Base-by-base conservation (phyloP, 2,113 vertebrate genomes). In the Kryptolebias marmoratus region DNA sequence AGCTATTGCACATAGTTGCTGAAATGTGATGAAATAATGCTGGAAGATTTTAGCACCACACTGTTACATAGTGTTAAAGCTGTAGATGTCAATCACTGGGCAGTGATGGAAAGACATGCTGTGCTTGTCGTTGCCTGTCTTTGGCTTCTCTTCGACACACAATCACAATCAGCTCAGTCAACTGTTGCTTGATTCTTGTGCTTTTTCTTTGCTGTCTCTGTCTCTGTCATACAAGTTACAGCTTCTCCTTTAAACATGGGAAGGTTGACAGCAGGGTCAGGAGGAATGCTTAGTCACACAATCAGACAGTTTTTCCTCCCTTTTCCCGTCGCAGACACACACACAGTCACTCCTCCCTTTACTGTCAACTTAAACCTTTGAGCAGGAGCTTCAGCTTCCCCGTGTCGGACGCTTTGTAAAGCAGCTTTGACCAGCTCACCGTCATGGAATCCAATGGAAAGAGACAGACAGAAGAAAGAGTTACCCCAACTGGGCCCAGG, bases 401-500 rank as follows among this genome's bases (percentile, higher is more conserved):
- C 72, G 72, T 77, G 75, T 89, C 49, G 45, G n/a, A 53, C 49
- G 84, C 77, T 90, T 88, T 92, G 71, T 90, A 74, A 89, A 85
- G 63, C 64, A 32, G 78, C 84, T 84, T 91, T 91, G 89, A 92
- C 89, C 85, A 83, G 75, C 88, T 93, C 83, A 85, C 84, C 73
- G 84, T 91, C 90, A 90, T 90, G 89, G 86, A 87, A 73, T 71
- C 82, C 75, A 86, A 93, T 90, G 82, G 75, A 88, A 89, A 80
- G 82, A 85, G 92, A 93, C 91, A 91, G 91, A 87, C 73, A 73
- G 68, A 84, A 92, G 87, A 92, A 93, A 92, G 79, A 74, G 60
- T 66, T 47, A 63, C 80, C 52, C 75, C 73, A 86, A 89, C 72
- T 42, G 56, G 30, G 66, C 66, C 11, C 8, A 75, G 65, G 60